Evolutionary conservation across 2,888 invertebrate species (phyloP), one percentile per base, ranked within the genome.

Genomic region (Eristalinus sepulchralis): DNA sequence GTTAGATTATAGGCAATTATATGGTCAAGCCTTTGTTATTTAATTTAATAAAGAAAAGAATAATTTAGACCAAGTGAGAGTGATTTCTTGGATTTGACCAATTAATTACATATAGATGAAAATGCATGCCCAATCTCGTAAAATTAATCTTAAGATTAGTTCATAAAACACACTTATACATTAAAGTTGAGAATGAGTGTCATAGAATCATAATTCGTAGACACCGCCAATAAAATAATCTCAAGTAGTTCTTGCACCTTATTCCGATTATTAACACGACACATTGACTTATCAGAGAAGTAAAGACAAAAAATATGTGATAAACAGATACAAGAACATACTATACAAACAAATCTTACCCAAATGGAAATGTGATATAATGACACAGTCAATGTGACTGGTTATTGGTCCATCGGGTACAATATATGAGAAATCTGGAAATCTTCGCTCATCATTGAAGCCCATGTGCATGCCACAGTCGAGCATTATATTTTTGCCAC

Each of bases 381-480:
- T 99, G 47, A 99, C 98, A 92, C 99, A 99, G 92, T 99, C 99
- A 75, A 99, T 96, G 91, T 97, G 97, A 89, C 97, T 97, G n/a
- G 98, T 98, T 22, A 99, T 95, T 0, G 97, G 96, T 0, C 98
- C 98, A 90, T 98, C 97, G 0, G 96, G 95, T 0, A 96, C 96
- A 78, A 99, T 98, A 91, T 97, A 99, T 0, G 98, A 96, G 91
- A 99, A 99, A 92, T 99, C 99, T 0, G 99, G 99, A 92, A 99
- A 99, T 79, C 99, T 94, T 68, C 99, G 94, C 92, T 99, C 99
- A 92, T 99, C 99, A 89, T 98, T 98, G 91, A 96, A 99, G 0
- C 99, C 99, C 99, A 99, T 99, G 92, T 99, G 99, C 99, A 99
- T 99, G 55, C 99, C 99, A 92, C 99, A 99, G 92, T 99, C 99